These are phyloP conservation scores for Amblyteles armatorius DNA, from an alignment of 2,888 invertebrate species.

Conservation along the genomic window DNA sequence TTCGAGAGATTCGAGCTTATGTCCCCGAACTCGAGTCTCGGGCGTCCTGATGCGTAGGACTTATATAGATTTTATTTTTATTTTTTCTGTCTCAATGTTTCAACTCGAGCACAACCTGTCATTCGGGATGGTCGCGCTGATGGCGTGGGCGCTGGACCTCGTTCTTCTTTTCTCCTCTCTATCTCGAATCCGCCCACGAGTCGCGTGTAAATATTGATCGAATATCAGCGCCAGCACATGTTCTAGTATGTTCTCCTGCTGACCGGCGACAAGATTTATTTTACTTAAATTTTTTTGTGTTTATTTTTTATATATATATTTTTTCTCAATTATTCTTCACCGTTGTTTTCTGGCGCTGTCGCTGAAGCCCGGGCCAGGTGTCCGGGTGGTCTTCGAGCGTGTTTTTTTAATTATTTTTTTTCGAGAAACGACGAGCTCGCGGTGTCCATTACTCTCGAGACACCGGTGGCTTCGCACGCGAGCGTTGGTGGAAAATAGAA, in stretches of 20 bases:
- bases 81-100: conserved; percentile 44
- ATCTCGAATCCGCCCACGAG: conserved; percentile 71
- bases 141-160: conserved; percentile 53
- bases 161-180: conserved; percentile 14
- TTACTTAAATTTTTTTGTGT: background rate
- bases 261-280: background rate
- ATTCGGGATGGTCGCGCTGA: conserved; percentile 33
- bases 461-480: conserved; percentile 37
- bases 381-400: conserved; percentile 48
- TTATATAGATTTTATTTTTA: conserved; percentile 30
- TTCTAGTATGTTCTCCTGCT: conserved; percentile 40
- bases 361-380: conserved; percentile 56
- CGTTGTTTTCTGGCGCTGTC: conserved; percentile 39
- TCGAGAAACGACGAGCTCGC: conserved; percentile 28
- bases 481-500: conserved; percentile 52
- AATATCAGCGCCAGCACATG: conserved; percentile 72
- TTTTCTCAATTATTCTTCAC: conserved; percentile 28
- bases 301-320: conserved; percentile 26
- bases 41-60: conserved; percentile 66
- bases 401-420: conserved; percentile 11
- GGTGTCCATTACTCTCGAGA: conserved; percentile 43
- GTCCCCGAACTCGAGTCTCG: conserved; percentile 61
- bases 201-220: conserved; percentile 76
- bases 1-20: conserved; percentile 41
- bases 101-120: conserved; percentile 33